Base-by-base conservation (phyloP, 35 echinoderm and acorn worm genomes). In the Apostichopus parvimensis region DNA sequence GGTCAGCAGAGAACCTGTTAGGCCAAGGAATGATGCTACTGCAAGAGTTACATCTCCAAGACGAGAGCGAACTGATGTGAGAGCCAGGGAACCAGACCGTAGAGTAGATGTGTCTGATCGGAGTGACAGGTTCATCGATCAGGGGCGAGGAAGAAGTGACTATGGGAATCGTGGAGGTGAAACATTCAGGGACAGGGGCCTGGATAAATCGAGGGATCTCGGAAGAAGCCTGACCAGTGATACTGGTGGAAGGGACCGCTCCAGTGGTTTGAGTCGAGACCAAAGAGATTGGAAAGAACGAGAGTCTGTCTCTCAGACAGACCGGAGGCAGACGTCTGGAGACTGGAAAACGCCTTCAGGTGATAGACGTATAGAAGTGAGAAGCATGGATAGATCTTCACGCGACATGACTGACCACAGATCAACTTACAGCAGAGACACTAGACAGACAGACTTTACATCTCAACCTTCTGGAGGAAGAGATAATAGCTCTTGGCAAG, bases 401-500 rank as follows among this genome's bases (percentile, higher is more conserved):
- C 68, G 88, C 2, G 88, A 78, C 14, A 61, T 90, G 6, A 21
- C 57, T 68, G 89, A 91, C 76, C 89, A 91, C 26, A 21, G 89
- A 57, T 25, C 77, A 56, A 15, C 89, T 9, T 91, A 78, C 68
- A 56, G 34, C n/a, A 56, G 89, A n/a, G 77, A 91, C 57, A 20
- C 45, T 18, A 22, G 77, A 4, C 89, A 55, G 59, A 21, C 89
- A 79, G 89, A 91, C 53, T 91, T 91, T 79, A 4, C 89, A 18
- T 91, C 89, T 55, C 89, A 91, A 79, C 20, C 71, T 54, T 57
- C 89, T 5, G 68, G 34, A 21, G 72, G 89, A 53, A 91, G 89
- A 60, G 89, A 91, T 53, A 91, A 53, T 76, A 91, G 89, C 45
- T 91, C 77, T 10, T 88, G 86, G 86, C 86, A 88, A 88, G 86